Percentiles rank a stretch among this genome's conserved stretches.
These are phyloP conservation scores for Pangasianodon gigas DNA, from an alignment of 2,113 vertebrate genomes.

Conservation along the genomic window DNA sequence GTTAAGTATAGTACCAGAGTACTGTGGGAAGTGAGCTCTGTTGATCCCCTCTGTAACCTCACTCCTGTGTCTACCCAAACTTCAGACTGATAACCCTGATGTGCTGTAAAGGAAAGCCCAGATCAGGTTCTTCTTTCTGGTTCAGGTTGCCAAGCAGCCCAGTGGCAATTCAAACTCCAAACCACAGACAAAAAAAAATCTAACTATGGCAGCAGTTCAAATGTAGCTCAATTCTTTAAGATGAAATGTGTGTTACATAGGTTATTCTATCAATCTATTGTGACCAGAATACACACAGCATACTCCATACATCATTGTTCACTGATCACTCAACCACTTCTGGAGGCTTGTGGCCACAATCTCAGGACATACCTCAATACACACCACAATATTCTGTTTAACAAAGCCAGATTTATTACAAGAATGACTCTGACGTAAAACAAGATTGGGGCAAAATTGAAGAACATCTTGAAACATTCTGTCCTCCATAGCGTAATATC, in stretches of 20 bases:
- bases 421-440: background rate
- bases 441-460: background rate
- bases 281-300: background rate
- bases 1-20: background rate
- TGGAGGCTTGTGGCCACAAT: background rate
- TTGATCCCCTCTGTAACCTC: background rate
- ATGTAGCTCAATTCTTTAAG: background rate
- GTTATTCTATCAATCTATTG: background rate
- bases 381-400: background rate
- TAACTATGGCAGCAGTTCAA: background rate
- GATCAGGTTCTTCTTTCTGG: background rate
- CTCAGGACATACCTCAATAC: background rate
- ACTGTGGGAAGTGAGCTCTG: background rate
- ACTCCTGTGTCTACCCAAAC: background rate
- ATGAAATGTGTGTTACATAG: background rate
- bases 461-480: background rate
- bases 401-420: background rate
- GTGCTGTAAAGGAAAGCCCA: background rate
- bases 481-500: background rate
- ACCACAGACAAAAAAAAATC: background rate
- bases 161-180: background rate
- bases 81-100: background rate
- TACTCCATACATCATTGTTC: background rate
- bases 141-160: conserved; percentile 1
- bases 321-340: background rate